Evolutionary conservation across 2,888 invertebrate genomes (phyloP), one percentile per base, ranked within the genome.

Genomic region (Petrophora chlorosata): DNA sequence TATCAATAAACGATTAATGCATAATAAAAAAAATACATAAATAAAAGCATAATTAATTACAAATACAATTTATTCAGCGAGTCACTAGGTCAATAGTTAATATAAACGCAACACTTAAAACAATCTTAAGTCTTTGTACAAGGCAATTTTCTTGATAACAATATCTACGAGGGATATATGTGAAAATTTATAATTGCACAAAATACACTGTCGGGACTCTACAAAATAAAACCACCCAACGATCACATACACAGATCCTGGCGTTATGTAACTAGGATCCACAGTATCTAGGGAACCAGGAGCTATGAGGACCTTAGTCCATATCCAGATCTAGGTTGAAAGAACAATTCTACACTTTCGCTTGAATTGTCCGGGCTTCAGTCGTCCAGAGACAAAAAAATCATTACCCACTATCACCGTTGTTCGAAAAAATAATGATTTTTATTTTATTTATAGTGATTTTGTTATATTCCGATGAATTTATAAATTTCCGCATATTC

Each of bases 71-170:
- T 80, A 73, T 77, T 80, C 70, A 79, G 82, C 82, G 73, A 73
- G 72, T 76, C 71, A 67, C 74, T 78, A 80, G 50, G 67, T 76
- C 74, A 75, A 73, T 78, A 75, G 70, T 77, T 76, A 76, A 76
- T 74, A 74, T 64, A 76, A 81, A 82, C 75, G 80, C 79, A 82
- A 82, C 81, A 76, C 76, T 81, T 80, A 76, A 76, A 73, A 76
- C 74, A 76, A 77, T 73, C 67, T 43, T 65, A 72, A 85, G 80
- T 86, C 84, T 85, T 84, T 84, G 77, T 83, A 86, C 82, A 85
- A 85, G 82, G 85, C 85, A 82, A 79, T 80, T 78, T 77, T 59
- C 65, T 65, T 73, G 68, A 72, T 69, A 63, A 71, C 68, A 61
- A 65, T 60, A 67, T 61, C 44, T 40, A 44, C 15, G 42, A 52